Percentiles rank a stretch among this genome's conserved stretches.
Evolutionary conservation across 2,888 invertebrate genomes (phyloP).

Genomic region (Ellobium chinense): DNA sequence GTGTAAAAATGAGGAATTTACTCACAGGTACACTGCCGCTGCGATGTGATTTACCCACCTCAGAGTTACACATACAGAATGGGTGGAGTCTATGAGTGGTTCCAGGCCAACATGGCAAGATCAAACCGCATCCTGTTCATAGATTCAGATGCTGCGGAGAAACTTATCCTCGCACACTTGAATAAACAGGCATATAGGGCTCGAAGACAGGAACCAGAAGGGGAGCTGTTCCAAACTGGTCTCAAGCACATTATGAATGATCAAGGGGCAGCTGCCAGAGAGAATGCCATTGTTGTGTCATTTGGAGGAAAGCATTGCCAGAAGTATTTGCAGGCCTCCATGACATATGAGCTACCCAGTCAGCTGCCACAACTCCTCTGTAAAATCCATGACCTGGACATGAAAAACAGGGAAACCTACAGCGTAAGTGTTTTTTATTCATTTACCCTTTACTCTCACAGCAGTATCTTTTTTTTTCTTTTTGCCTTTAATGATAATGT

Average conservation of each 20-base stretch:
- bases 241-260: constrained; percentile 12
- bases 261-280: neutral
- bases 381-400: constrained; percentile 12
- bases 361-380: neutral
- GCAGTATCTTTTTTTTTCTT: neutral
- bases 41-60: constrained; percentile 28
- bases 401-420: neutral
- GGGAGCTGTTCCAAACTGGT: constrained; percentile 1
- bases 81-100: neutral
- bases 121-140: constrained; percentile 25
- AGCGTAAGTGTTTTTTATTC: constrained; percentile 19
- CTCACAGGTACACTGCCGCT: constrained; percentile 29
- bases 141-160: constrained; percentile 19
- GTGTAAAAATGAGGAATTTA: too few relatives aligned
- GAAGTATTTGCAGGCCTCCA: neutral
- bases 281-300: neutral
- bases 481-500: neutral
- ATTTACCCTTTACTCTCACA: too few relatives aligned
- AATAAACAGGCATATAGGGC: neutral
- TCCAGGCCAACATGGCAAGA: neutral
- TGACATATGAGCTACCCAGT: neutral
- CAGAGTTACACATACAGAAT: neutral
- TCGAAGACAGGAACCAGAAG: neutral
- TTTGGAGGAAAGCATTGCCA: constrained; percentile 12
- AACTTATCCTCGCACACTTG: constrained; percentile 1